Evolutionary conservation across 2,113 vertebrate species (phyloP).

Genomic region (Lophura nycthemera): DNA sequence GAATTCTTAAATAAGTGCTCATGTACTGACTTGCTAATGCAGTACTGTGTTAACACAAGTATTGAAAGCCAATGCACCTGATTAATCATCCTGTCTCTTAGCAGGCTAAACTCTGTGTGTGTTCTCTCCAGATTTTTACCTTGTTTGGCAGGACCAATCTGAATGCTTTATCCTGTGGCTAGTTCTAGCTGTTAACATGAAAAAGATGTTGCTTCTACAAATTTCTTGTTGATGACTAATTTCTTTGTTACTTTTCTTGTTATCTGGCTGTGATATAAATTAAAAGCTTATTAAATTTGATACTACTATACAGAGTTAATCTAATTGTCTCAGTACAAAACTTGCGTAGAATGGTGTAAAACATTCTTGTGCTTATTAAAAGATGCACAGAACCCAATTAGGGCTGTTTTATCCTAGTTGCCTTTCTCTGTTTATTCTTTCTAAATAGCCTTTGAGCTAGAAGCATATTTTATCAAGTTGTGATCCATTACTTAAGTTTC

Average conservation of each 20-base stretch:
- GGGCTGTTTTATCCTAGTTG: not conserved
- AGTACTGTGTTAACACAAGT: not conserved
- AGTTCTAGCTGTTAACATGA: not conserved
- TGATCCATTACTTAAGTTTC: not conserved
- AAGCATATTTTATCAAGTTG: accelerated
- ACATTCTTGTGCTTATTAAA: not conserved
- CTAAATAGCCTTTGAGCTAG: not conserved
- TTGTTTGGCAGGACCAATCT: not conserved
- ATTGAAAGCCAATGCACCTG: not conserved
- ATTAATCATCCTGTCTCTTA: not conserved
- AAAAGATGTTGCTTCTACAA: not conserved
- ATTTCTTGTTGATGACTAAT: not conserved
- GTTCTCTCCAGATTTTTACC: not conserved
- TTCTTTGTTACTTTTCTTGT: not conserved
- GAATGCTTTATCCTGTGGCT: not conserved
- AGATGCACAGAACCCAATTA: not conserved
- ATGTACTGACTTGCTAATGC: not conserved
- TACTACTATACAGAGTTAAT: not conserved
- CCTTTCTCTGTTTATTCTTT: not conserved
- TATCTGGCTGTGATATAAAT: not conserved
- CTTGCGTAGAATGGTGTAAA: not conserved
- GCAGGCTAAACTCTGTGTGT: not conserved
- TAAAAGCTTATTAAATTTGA: not conserved
- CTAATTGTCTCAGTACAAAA: not conserved
- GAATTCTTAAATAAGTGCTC: not conserved